A percentile compares a stretch with the other conserved stretches of the same genome.
phyloP scores from a whole-genome alignment of 1,140 invertebrate species.

The Halesus radiatus region DNA sequence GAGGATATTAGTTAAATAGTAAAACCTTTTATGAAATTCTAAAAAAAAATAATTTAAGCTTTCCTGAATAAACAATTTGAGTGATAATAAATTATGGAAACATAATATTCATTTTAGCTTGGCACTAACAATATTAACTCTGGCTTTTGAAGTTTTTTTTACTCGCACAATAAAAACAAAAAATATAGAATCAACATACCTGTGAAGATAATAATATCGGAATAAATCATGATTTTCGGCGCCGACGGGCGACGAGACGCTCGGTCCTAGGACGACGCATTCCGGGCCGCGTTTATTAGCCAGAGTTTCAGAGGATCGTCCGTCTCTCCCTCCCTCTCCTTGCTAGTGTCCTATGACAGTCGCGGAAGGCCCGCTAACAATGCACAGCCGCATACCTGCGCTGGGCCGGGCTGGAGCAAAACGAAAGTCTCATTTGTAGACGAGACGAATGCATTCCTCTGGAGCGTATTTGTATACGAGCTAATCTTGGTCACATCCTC shows the following conservation, averaged over 20 bases:
- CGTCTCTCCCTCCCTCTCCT: background rate
- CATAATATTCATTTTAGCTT: too few relatives aligned
- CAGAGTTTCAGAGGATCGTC: background rate
- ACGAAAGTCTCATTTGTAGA: constrained; percentile 11
- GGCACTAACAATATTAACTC: too few relatives aligned
- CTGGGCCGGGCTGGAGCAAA: constrained; percentile 7
- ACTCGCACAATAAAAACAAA: background rate
- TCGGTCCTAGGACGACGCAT: background rate
- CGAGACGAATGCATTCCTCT: constrained; percentile 9
- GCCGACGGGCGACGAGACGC: constrained; percentile 3
- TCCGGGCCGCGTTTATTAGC: constrained; percentile 16
- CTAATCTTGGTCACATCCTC: constrained; percentile 8
- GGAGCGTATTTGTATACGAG: background rate
- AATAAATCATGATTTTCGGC: constrained; percentile 4
- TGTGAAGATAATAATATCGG: background rate
- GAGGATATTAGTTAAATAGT: too few relatives aligned
- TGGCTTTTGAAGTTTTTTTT: background rate
- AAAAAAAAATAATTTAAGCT: too few relatives aligned
- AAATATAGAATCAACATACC: background rate
- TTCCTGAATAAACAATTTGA: too few relatives aligned
- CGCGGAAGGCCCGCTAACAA: background rate
- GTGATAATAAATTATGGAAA: too few relatives aligned
- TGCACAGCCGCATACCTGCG: constrained; percentile 20
- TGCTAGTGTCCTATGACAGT: background rate
- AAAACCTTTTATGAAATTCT: too few relatives aligned